These are phyloP conservation scores for Megaptera novaeangliae DNA, from an alignment of 2,113 vertebrate genomes.

Conservation along the genomic window DNA sequence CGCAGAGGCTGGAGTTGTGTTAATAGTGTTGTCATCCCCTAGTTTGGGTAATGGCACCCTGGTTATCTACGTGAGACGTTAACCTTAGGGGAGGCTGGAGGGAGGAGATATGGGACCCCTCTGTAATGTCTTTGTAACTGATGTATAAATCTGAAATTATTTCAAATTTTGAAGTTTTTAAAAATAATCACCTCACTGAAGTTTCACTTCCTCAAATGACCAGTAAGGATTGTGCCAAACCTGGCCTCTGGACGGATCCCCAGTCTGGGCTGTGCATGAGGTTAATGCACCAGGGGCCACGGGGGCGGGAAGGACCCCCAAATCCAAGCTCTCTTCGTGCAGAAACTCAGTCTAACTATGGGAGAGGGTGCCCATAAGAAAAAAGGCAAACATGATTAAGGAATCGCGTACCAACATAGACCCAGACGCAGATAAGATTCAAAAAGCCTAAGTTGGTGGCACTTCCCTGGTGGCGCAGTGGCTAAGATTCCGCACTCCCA, in stretches of 20 bases:
- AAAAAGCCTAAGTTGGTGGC: not conserved
- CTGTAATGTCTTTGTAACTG: not conserved
- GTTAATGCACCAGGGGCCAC: not conserved
- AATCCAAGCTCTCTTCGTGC: not conserved
- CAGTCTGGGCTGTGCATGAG: not conserved
- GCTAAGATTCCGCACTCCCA: too few relatives aligned
- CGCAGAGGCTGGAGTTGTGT: not conserved
- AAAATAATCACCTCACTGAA: not conserved
- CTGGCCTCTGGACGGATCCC: too few relatives aligned
- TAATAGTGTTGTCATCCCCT: not conserved
- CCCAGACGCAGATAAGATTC: not conserved
- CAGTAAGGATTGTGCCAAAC: not conserved
- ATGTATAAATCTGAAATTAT: not conserved
- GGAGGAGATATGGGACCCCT: not conserved
- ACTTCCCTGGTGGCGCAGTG: too few relatives aligned
- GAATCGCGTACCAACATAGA: not conserved
- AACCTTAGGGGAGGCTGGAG: not conserved
- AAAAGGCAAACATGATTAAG: not conserved
- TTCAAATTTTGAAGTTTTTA: not conserved
- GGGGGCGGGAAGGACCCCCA: too few relatives aligned
- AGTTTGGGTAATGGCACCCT: not conserved
- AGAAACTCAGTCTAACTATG: not conserved
- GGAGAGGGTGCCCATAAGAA: not conserved
- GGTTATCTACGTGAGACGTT: not conserved
- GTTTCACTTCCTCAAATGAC: not conserved